Conservation (phyloP, 1,140 invertebrate species). For the Drosophila leontia region DNA sequence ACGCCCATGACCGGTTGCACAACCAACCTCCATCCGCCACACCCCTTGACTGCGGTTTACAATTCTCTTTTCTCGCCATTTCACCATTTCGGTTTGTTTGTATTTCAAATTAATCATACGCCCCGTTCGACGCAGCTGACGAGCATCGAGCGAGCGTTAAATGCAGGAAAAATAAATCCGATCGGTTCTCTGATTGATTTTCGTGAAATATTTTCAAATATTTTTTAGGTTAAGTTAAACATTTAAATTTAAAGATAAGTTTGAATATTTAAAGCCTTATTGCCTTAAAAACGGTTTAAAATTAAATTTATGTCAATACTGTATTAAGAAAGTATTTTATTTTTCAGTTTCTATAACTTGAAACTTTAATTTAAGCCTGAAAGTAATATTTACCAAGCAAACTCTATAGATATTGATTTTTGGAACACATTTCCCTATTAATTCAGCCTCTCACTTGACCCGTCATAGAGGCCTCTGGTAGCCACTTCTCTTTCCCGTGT, state of each 20-base stretch:
- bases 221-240: not conserved
- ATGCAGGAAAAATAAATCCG: constrained; percentile 49
- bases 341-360: rapidly evolving
- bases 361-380: not conserved
- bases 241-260: not conserved
- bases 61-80: constrained; percentile 42
- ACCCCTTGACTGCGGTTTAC: constrained; percentile 62
- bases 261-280: not conserved
- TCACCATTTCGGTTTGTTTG: constrained; percentile 65
- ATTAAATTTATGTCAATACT: too few relatives aligned
- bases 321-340: too few relatives aligned
- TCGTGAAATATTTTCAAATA: not conserved
- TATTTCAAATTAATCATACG: constrained; percentile 83
- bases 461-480: constrained; percentile 21
- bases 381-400: not conserved
- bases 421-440: constrained; percentile 26
- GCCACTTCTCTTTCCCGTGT: not conserved
- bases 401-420: constrained; percentile 3
- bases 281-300: not conserved
- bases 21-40: constrained; percentile 8
- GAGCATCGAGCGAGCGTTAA: constrained; percentile 33
- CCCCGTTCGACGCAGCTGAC: constrained; percentile 45
- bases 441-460: constrained; percentile 27
- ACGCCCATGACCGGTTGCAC: constrained; percentile 38
- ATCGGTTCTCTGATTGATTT: constrained; percentile 49